A percentile compares a stretch with the other conserved stretches of the same genome.
Evolutionary conservation across 2,888 invertebrate species (phyloP).

Genomic region (Cataglyphis albicans): DNA sequence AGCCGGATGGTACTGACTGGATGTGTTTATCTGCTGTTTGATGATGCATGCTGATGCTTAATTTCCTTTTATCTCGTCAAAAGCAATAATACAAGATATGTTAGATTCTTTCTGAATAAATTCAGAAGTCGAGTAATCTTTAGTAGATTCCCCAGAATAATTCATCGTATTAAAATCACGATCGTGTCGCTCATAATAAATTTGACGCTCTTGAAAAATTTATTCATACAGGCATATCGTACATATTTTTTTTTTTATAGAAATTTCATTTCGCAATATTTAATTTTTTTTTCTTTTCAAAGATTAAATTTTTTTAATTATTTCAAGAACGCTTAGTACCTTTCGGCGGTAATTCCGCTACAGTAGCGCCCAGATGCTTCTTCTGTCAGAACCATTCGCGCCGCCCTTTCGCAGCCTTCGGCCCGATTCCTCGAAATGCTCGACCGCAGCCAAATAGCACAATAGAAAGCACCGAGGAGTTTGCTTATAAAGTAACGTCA

Average conservation of each 20-base stretch:
- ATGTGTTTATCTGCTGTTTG: neutral
- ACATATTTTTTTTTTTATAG: neutral
- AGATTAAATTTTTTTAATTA: neutral
- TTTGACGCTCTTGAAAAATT: neutral
- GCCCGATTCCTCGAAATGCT: constrained; percentile 8
- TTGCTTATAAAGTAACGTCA: constrained; percentile 14
- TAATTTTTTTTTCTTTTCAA: neutral
- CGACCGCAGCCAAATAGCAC: constrained; percentile 33
- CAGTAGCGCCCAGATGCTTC: constrained; percentile 1
- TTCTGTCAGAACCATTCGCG: constrained; percentile 19
- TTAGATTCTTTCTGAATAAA: neutral
- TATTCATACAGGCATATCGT: neutral
- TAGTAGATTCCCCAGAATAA: neutral
- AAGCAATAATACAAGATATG: neutral
- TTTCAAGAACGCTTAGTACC: neutral
- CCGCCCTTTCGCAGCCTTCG: constrained; percentile 29
- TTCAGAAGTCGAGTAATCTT: neutral
- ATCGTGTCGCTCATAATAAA: neutral
- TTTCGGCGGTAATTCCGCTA: neutral
- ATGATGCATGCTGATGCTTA: neutral
- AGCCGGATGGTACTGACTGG: neutral
- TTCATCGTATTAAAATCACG: neutral
- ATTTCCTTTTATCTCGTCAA: neutral
- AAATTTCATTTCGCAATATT: neutral
- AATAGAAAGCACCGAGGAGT: constrained; percentile 16